Evolutionary conservation across 2,888 invertebrate genomes (phyloP).

Genomic region (Tetragnatha montana): DNA sequence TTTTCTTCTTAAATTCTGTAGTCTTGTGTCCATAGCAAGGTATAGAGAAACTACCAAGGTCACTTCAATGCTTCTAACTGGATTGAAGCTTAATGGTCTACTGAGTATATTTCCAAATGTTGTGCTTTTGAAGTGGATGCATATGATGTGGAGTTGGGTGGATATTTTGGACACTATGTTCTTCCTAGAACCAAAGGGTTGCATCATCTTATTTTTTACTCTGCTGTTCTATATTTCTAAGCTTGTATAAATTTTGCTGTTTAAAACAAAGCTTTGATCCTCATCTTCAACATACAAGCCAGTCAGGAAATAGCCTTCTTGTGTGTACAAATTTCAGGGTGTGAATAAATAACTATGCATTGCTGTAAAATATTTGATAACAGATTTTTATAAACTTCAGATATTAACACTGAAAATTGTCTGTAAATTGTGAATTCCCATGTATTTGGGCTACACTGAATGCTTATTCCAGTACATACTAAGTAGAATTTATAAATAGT

Average conservation of each 20-base stretch:
- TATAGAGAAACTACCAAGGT: too few species aligned
- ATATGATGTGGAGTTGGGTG: constrained; percentile 16
- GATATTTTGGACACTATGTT: not conserved
- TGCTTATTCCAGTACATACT: constrained; percentile 30
- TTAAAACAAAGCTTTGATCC: constrained; percentile 29
- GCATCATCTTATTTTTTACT: constrained; percentile 14
- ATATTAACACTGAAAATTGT: constrained; percentile 48
- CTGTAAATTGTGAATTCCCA: constrained; percentile 52
- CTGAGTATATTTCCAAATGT: constrained; percentile 12
- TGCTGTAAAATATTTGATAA: constrained; percentile 67
- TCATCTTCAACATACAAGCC: constrained; percentile 43
- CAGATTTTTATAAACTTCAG: constrained; percentile 57
- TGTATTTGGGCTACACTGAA: constrained; percentile 34
- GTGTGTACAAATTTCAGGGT: constrained; percentile 62
- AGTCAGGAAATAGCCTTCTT: constrained; percentile 61
- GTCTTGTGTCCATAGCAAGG: too few species aligned
- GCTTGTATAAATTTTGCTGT: constrained; percentile 45
- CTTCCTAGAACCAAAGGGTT: not conserved
- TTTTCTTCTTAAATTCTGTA: too few species aligned
- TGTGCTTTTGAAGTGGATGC: constrained; percentile 33
- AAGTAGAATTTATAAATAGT: constrained; percentile 42
- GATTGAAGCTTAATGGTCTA: not conserved
- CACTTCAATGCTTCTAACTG: too few species aligned
- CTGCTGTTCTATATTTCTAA: constrained; percentile 14
- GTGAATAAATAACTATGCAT: constrained; percentile 62